Conservation (phyloP, 2,113 vertebrate genomes). For the Ptychochromis oligacanthus region DNA sequence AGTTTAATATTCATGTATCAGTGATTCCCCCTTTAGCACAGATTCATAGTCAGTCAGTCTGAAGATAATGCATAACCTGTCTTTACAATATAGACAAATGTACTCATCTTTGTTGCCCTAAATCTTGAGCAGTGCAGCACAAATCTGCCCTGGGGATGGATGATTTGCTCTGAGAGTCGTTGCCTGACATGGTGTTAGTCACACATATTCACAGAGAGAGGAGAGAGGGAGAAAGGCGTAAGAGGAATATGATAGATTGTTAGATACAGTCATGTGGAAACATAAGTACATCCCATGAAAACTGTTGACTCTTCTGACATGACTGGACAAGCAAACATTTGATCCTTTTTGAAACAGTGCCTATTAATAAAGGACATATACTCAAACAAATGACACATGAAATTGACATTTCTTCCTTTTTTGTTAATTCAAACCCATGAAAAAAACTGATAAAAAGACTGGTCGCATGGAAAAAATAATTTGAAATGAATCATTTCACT, state of each 20-base stretch:
- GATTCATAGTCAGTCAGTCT: constrained; percentile 11
- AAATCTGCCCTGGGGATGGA: constrained; percentile 46
- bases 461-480: neutral
- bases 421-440: neutral
- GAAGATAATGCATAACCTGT: constrained; percentile 31
- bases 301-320: neutral
- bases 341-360: neutral
- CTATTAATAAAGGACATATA: neutral
- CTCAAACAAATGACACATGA: neutral
- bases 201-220: constrained; percentile 11
- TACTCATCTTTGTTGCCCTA: constrained; percentile 26
- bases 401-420: neutral
- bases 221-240: neutral
- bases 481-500: constrained; percentile 1
- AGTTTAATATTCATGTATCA: constrained; percentile 26
- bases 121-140: constrained; percentile 41
- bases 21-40: neutral
- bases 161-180: constrained; percentile 44
- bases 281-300: neutral
- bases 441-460: neutral
- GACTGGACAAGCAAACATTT: neutral
- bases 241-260: constrained; percentile 11
- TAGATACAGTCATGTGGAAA: neutral
- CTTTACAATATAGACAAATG: constrained; percentile 47
- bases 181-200: constrained; percentile 40